A percentile compares a stretch with the other conserved stretches of the same genome.
phyloP scores from a whole-genome alignment of 2,113 vertebrate species.

The Ctenomys sociabilis region DNA sequence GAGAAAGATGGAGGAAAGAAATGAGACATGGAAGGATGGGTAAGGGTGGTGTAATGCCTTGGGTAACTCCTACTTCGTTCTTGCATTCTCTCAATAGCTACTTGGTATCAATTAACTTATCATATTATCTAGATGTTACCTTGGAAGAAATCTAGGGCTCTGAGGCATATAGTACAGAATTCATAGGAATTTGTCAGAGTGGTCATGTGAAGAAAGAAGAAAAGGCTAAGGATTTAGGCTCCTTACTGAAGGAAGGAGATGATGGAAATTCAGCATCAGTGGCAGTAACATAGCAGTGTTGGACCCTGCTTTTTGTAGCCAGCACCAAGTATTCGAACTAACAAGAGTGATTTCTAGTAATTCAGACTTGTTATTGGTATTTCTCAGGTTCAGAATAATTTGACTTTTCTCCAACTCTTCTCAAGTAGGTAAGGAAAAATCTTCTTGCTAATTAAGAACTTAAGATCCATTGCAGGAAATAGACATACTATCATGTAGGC shows the following conservation, averaged over 20 bases:
- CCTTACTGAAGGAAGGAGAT: background rate
- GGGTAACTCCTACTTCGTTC: background rate
- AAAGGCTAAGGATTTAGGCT: background rate
- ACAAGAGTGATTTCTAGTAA: background rate
- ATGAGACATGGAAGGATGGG: background rate
- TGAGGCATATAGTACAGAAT: background rate
- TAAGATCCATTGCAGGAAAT: background rate
- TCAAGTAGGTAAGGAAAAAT: background rate
- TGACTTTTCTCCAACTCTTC: background rate
- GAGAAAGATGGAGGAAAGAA: background rate
- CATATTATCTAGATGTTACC: constrained; percentile 17
- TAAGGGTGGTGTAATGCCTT: background rate
- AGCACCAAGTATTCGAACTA: background rate
- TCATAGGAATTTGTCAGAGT: background rate
- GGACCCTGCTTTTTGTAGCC: background rate
- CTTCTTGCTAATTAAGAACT: background rate
- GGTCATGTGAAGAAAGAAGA: background rate
- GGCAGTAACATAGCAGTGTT: background rate
- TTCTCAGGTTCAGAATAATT: background rate
- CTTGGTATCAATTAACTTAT: constrained; percentile 35
- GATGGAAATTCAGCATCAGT: background rate
- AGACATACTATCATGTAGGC: background rate
- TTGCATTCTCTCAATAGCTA: constrained; percentile 4
- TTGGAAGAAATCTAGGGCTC: background rate
- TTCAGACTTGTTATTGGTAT: background rate